Evolutionary conservation across 2,797 vertebrate genomes (phyloP), one percentile per base, ranked within the genome.

Genomic region (Apogon talboti): DNA sequence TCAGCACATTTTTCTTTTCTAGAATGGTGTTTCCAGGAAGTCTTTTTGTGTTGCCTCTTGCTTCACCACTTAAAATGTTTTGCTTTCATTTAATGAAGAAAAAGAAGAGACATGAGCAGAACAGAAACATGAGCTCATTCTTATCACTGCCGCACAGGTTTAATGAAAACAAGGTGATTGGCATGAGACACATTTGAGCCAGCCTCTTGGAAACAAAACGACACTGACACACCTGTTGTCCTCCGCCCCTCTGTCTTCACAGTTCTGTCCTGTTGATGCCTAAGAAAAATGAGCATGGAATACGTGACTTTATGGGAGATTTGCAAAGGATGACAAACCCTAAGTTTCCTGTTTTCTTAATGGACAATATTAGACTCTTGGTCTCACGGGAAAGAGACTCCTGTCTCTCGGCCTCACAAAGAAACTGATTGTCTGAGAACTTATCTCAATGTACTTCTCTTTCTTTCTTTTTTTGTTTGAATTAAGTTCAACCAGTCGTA

Each of bases 281-380:
- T 40, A 45, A 49, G 49, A 52, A 71, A 53, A 53, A 53, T 19
- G 12, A 53, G 52, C 45, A 57, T 13, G 54, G 60, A 56, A 67
- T 57, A 41, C 42, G 8, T 10, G 19, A 48, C 65, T 52, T 54
- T 42, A 51, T 41, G 44, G 49, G 58, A 78, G 50, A 61, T 56
- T 50, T 3, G 41, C 11, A 15, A 53, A 53, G 56, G 74, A 76
- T 43, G 72, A 71, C 69, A 78, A 76, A 79, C 82, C 71, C 57
- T 66, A 59, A 0, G 16, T 56, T 89, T 87, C 83, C 86, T 88
- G 70, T 88, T 87, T 86, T 78, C 74, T 68, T 76, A 59, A 73
- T 44, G 63, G 76, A 86, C 81, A 67, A 70, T 63, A 79, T 88
- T 63, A 64, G 73, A 78, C 72, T 60, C 50, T 28, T 13, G 63